phyloP scores from a whole-genome alignment of 2,888 invertebrate species.

The Zhengitettix transpicula region DNA sequence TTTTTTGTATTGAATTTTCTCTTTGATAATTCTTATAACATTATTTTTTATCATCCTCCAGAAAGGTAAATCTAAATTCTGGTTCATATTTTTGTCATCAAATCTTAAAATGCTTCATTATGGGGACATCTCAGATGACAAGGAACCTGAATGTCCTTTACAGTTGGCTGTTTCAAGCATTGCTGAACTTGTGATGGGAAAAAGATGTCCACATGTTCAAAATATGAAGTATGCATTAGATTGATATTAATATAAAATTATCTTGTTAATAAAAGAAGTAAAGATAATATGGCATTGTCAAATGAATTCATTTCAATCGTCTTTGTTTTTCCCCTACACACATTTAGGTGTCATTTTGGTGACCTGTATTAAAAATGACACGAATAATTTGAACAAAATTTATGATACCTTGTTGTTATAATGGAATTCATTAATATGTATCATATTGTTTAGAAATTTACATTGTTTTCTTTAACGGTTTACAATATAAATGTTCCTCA shows the following conservation, averaged over 20 bases:
- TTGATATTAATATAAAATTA: neutral
- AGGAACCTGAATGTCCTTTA: neutral
- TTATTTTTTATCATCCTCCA: neutral
- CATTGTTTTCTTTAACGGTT: too few species aligned
- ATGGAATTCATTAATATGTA: too few species aligned
- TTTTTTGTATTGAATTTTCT: neutral
- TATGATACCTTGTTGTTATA: too few species aligned
- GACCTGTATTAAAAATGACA: too few species aligned
- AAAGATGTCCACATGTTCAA: conserved; percentile 7
- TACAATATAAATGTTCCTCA: too few species aligned
- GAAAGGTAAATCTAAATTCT: conserved; percentile 6
- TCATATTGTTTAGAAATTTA: too few species aligned
- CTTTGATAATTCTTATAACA: neutral
- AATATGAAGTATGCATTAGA: conserved; percentile 6
- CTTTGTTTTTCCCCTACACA: too few species aligned
- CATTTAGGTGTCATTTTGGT: too few species aligned
- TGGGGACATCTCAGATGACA: conserved; percentile 7
- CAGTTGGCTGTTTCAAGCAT: conserved; percentile 2
- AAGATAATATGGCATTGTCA: too few species aligned
- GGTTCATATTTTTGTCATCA: conserved; percentile 6
- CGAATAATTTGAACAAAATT: too few species aligned
- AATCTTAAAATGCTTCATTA: conserved; percentile 8
- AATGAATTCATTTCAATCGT: too few species aligned
- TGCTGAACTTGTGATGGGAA: conserved; percentile 1
- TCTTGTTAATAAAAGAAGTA: too few species aligned